phyloP scores from a whole-genome alignment of 2,113 vertebrate genomes.

The Thinocorus orbignyianus region DNA sequence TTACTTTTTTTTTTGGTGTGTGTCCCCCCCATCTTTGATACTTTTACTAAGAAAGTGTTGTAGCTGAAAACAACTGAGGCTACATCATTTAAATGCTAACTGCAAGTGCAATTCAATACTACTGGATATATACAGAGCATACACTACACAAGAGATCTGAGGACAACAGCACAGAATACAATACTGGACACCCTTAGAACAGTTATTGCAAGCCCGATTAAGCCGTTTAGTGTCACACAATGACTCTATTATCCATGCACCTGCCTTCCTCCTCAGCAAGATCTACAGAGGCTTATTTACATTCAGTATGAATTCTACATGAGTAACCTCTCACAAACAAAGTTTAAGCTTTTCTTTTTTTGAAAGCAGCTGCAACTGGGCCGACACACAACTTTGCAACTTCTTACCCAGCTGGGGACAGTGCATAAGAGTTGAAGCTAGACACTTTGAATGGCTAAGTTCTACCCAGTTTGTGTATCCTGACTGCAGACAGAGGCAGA shows the following conservation, averaged over 20 bases:
- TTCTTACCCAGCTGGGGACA: background rate
- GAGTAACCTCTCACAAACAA: background rate
- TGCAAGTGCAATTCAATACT: slow-evolving; percentile 49
- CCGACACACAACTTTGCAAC: background rate
- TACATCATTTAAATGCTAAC: slow-evolving; percentile 57
- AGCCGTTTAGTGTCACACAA: background rate
- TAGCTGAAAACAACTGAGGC: slow-evolving; percentile 17
- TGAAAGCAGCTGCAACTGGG: slow-evolving; percentile 28
- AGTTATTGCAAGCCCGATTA: slow-evolving; percentile 6
- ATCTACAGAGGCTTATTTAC: slow-evolving; percentile 17
- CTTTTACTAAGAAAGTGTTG: background rate
- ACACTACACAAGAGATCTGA: slow-evolving; percentile 24
- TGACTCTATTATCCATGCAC: background rate
- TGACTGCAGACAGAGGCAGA: background rate
- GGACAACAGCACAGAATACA: slow-evolving; percentile 13
- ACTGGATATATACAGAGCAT: slow-evolving; percentile 34
- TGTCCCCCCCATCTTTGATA: background rate
- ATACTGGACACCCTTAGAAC: background rate
- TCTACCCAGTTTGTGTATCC: background rate
- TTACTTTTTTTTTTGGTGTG: background rate
- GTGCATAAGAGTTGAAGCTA: background rate
- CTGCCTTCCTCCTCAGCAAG: background rate
- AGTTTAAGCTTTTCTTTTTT: background rate
- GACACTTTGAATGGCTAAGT: background rate
- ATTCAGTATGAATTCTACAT: background rate